Conservation (phyloP, 2,888 invertebrate genomes). For the Diachrysia chrysitis region DNA sequence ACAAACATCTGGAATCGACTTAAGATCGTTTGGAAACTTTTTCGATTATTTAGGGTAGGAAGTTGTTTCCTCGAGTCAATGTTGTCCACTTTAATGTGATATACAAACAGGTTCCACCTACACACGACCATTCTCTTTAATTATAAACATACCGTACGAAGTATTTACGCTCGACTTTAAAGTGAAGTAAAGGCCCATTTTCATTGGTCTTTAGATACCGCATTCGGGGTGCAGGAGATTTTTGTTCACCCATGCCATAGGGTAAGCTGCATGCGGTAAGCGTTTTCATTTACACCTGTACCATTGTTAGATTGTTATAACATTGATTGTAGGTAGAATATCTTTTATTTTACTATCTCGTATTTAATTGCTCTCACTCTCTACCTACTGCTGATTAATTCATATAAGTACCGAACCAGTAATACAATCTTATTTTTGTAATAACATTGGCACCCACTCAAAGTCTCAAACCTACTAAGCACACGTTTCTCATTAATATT, state of each 20-base stretch:
- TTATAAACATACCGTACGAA: not conserved
- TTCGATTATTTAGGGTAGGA: not conserved
- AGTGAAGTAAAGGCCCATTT: not conserved
- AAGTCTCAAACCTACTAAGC: not conserved
- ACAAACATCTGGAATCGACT: not conserved
- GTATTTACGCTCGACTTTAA: not conserved
- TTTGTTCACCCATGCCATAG: no score
- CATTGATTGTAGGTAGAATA: no score
- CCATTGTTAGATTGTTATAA: no score
- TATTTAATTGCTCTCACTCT: no score
- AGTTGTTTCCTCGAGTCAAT: conserved; percentile 2
- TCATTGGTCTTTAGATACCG: no score
- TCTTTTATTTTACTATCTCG: not conserved
- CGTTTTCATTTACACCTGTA: no score
- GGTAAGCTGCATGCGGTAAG: no score
- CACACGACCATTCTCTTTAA: not conserved
- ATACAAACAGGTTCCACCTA: conserved; percentile 1
- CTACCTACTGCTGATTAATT: not conserved
- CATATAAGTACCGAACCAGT: not conserved
- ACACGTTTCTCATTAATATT: conserved; percentile 28
- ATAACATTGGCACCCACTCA: not conserved
- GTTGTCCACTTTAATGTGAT: not conserved
- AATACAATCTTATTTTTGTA: not conserved
- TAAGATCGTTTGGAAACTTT: conserved; percentile 4
- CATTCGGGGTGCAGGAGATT: no score